Evolutionary conservation across 2,888 invertebrate species (phyloP).

Genomic region (Reticulitermes lucifugus): DNA sequence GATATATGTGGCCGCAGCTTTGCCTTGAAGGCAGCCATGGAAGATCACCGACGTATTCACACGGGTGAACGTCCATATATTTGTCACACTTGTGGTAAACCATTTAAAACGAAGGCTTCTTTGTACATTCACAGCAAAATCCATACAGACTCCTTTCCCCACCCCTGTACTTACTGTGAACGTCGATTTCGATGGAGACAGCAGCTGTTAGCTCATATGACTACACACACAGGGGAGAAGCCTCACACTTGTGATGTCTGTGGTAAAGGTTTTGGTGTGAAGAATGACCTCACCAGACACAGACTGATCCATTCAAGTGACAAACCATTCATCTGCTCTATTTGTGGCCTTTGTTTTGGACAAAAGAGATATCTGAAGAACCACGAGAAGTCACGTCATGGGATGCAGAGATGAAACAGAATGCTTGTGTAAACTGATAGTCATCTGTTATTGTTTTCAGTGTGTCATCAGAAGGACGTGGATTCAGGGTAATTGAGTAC

Average conservation of each 20-base stretch:
- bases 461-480: neutral
- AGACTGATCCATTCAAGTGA: conserved; percentile 65
- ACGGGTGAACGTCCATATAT: conserved; percentile 60
- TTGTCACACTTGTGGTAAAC: conserved; percentile 65
- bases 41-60: conserved; percentile 62
- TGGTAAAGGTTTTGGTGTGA: conserved; percentile 57
- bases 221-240: conserved; percentile 69
- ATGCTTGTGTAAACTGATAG: neutral
- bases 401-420: neutral
- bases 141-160: conserved; percentile 69
- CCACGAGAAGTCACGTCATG: conserved; percentile 61
- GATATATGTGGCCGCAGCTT: conserved; percentile 65
- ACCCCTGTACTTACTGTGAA: conserved; percentile 70
- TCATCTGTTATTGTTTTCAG: neutral
- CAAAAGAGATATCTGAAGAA: conserved; percentile 68
- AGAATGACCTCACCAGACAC: conserved; percentile 60
- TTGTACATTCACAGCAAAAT: conserved; percentile 73
- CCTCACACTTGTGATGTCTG: conserved; percentile 68
- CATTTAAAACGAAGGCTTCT: conserved; percentile 75
- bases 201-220: conserved; percentile 68
- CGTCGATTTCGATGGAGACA: conserved; percentile 68
- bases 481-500: neutral
- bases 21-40: conserved; percentile 65
- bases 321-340: conserved; percentile 57
- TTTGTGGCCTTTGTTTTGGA: conserved; percentile 60